phyloP scores from a whole-genome alignment of 2,797 vertebrate species.

The Bucorvus abyssinicus region DNA sequence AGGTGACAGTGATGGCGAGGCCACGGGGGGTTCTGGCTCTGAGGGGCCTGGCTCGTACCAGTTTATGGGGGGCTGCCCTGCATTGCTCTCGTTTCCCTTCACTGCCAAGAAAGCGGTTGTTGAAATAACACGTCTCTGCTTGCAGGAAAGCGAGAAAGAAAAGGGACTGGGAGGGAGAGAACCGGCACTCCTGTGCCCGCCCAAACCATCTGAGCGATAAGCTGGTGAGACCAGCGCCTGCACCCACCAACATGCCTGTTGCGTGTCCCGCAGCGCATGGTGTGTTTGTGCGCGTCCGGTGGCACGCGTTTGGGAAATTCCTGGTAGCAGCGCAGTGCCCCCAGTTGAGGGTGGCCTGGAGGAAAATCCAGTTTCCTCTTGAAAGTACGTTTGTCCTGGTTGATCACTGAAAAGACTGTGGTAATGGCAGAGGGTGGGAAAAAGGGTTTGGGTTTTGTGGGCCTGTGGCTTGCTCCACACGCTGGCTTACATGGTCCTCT shows the following conservation, averaged over 20 bases:
- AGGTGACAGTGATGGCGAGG: too few relatives aligned
- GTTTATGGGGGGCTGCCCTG: neutral
- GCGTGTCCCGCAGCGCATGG: fast-evolving
- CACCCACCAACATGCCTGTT: fast-evolving
- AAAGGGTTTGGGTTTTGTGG: neutral
- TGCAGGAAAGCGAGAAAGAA: neutral
- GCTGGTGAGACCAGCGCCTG: neutral
- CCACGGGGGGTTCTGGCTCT: neutral
- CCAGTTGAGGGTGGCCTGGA: fast-evolving
- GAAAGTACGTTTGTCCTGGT: neutral
- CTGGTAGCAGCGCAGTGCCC: fast-evolving
- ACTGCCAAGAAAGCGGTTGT: fast-evolving
- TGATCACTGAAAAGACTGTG: neutral
- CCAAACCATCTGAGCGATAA: neutral
- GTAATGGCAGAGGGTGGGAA: too few relatives aligned
- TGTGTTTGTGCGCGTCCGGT: fast-evolving
- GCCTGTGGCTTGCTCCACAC: neutral
- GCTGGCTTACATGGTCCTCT: neutral
- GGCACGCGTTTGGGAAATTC: fast-evolving
- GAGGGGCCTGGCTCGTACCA: fast-evolving
- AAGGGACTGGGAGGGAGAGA: neutral
- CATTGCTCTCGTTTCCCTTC: fast-evolving
- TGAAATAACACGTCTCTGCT: neutral
- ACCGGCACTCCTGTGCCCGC: fast-evolving
- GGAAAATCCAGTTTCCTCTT: neutral